phyloP scores from a whole-genome alignment of 2,888 invertebrate species.

The Pachliopta kotzebuea region DNA sequence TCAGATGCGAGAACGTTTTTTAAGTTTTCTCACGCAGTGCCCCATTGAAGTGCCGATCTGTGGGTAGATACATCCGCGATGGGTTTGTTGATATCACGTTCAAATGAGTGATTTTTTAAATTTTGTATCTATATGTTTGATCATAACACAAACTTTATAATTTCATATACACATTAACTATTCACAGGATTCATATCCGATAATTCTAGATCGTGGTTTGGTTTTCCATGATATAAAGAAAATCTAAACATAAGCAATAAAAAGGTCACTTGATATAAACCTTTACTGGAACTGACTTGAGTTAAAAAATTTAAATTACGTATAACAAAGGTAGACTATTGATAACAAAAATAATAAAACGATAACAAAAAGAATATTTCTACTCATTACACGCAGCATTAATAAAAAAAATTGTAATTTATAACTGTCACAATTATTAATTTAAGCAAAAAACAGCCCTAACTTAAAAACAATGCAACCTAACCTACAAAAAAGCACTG shows the following conservation, averaged over 20 bases:
- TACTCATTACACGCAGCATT: slow-evolving; percentile 3
- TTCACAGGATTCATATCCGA: neutral
- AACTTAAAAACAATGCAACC: slow-evolving; percentile 39
- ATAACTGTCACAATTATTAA: slow-evolving; percentile 30
- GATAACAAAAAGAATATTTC: neutral
- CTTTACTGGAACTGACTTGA: too few species aligned
- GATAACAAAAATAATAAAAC: neutral
- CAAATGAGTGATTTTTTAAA: slow-evolving; percentile 47
- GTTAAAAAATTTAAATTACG: too few species aligned
- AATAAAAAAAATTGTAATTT: slow-evolving; percentile 14
- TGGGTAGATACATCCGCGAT: slow-evolving; percentile 77
- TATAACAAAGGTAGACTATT: neutral
- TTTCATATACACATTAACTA: neutral
- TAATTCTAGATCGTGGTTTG: neutral
- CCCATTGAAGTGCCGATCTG: slow-evolving; percentile 69
- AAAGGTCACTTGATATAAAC: too few species aligned
- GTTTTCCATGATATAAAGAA: neutral
- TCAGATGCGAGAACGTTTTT: slow-evolving; percentile 69
- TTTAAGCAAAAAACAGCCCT: slow-evolving; percentile 33
- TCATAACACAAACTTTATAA: neutral
- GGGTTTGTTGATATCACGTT: slow-evolving; percentile 57
- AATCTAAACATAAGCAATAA: too few species aligned
- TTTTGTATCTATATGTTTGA: slow-evolving; percentile 23
- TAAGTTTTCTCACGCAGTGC: slow-evolving; percentile 76
- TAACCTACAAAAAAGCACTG: slow-evolving; percentile 44